Evolutionary conservation across 92 coral and sea anemone genomes (phyloP), one percentile per base, ranked within the genome.

Genomic region (Epizoanthus rinbou): DNA sequence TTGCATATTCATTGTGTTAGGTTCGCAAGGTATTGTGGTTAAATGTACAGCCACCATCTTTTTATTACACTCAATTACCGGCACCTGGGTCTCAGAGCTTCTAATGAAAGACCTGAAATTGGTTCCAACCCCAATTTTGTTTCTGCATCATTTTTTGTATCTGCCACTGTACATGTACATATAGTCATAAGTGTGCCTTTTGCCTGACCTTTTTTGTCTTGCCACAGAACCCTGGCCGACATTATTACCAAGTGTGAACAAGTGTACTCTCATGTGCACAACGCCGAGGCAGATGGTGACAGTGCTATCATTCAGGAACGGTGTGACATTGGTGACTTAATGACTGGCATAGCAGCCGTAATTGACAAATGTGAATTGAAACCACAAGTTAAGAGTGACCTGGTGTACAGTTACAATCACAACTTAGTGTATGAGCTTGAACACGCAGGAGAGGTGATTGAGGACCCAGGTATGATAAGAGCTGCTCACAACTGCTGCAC

Each of bases 241-340:
- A 79, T 93, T 56, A 85, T 91, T 4, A 68, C 57, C 43, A 91
- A 91, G 35, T 91, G 88, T 66, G 93, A 93, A 18, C 84, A 81
- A 79, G 86, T 91, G 6, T 89, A 82, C 56, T 35, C 85, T 10
- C 63, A 89, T 83, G 82, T 93, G 17, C 91, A 89, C 75, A 79
- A 82, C 22, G 83, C 81, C 3, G 91, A 91, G 25, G 74, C 81
- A 35, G 87, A 87, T 24, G 86, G 87, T 57, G 98, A 93, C 75
- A 86, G 89, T 63, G 87, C 93, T 39, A 85, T 93, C 35, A 80
- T 93, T 28, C 93, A 93, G 24, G 91, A 88, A 31, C 92, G 88
- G 64, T 73, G 84, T 2, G 86, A 80, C 6, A 78, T 93, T 13
- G 84, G 88, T 24, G 79, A 81, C 50, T 85, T 93, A 13, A 80